Evolutionary conservation across 2,888 invertebrate genomes (phyloP), one percentile per base, ranked within the genome.

Genomic region (Malthinus flaveolus): DNA sequence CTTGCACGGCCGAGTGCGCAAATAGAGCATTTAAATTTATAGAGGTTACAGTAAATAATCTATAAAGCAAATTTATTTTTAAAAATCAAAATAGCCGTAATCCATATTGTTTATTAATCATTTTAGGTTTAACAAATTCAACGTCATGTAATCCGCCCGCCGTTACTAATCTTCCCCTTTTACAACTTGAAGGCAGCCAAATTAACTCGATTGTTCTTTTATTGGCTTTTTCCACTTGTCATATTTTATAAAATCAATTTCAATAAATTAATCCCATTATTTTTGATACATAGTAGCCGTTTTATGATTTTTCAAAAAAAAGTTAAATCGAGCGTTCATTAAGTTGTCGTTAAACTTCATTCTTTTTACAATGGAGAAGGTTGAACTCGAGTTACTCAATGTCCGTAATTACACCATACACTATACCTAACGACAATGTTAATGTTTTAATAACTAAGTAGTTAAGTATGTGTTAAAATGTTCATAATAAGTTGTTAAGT

Each of bases 1-100:
- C 71, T 71, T 69, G 70, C 69, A 69, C 64, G 71, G 69, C 53
- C 66, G 67, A 64, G 48, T 68, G 71, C 66, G 61, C 68, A 71
- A 69, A 69, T 69, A 68, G 69, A 69, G 62, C 63, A 62, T 62
- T 54, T 59, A 60, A 55, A 66, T 66, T 64, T 64, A 66, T 66
- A 58, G 63, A 63, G 48, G 60, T 63, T 57, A 59, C 56, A 59
- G 61, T 65, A 65, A 57, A 65, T 59, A 56, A 56, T 58, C 32
- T 45, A 52, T 36, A 48, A 45, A 47, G 37, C 35, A 37, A 33
- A 11, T 34, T 23, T 13, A 15, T 48, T 32, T 10, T 35, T 1
- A 34, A 48, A 48, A 15, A 15, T 11, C 31, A 32, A 46, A 31
- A 32, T 23, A 45, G 7, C 23, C 3, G 13, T 48, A 34, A 35